Base-by-base conservation (phyloP, 2,888 invertebrate genomes). In the Ormyrus rosae region DNA sequence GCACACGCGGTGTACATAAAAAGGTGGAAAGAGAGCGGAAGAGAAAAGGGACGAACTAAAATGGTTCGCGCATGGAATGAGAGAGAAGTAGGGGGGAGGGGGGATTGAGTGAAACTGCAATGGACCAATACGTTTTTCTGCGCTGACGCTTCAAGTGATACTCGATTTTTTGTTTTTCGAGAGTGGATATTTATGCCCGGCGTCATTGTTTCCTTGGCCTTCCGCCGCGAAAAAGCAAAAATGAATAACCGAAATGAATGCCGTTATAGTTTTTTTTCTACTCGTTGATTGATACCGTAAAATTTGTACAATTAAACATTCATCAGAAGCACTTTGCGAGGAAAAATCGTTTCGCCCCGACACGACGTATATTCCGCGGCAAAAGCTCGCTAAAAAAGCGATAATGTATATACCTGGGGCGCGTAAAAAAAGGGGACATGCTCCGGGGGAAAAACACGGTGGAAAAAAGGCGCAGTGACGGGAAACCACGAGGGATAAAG, bases 401-500 rank as follows among this genome's bases (percentile, higher is more conserved):
- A 34, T 34, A 34, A 34, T 56, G 9, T 53, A 60, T 45, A 63
- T 45, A 45, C 45, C 10, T 10, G 9, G 11, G 50, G 48, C 5
- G 60, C 11, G 60, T 67, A 74, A 65, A 65, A 75, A 65, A 78
- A 51, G 74, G 69, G 58, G 78, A 60, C 13, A 48, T 6, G 45
- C 34, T 70, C 72, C 74, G 80, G 85, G 83, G 84, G 71, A 83
- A 83, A 85, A 83, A 11, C 34, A 34, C 3, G 56, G n/a, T 6
- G 46, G n/a, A 34, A 82, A 82, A 82, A 84, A 80, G 84, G 84
- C 80, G 78, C 64, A 80, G 82, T 82, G 67, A 74, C 69, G 76
- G 76, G 77, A 84, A 85, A 84, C 84, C 84, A 80, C 82, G 83
- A 82, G 83, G 81, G 72, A 76, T 76, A 70, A 79, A 73, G 76